A percentile compares a stretch with the other conserved stretches of the same genome.
Evolutionary conservation across 2,888 invertebrate species (phyloP).

Genomic region (Agriopis leucophaearia): DNA sequence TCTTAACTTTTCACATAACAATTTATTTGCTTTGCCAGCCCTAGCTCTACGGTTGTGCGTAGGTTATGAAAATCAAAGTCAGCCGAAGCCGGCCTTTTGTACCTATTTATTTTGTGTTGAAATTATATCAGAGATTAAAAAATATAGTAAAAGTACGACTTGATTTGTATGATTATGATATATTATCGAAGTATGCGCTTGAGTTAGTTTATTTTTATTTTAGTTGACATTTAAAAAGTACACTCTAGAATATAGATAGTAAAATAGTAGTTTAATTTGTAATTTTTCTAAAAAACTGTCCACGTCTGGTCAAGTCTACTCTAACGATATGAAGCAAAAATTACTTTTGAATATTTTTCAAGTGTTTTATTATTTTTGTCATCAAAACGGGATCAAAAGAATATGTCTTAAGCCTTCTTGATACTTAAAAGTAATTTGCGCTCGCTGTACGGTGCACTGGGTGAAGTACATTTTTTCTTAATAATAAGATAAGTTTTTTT

Average conservation of each 20-base stretch:
- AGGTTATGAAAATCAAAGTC: no score
- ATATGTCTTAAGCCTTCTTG: conserved; percentile 30
- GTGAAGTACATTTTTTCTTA: conserved; percentile 66
- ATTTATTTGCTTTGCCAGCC: no score
- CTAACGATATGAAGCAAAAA: conserved; percentile 7
- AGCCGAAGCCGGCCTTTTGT: no score
- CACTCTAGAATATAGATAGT: neutral
- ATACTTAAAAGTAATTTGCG: conserved; percentile 50
- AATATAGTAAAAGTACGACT: neutral
- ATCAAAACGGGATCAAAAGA: conserved; percentile 35
- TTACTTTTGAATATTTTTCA: conserved; percentile 27
- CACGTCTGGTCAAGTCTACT: neutral
- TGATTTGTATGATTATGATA: neutral
- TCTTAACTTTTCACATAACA: no score
- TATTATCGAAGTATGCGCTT: neutral
- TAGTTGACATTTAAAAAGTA: neutral
- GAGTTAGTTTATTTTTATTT: neutral
- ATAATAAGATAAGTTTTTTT: conserved; percentile 24
- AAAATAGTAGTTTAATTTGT: neutral
- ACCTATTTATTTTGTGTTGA: no score
- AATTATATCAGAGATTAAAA: no score
- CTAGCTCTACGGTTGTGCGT: no score
- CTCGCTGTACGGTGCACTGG: conserved; percentile 51
- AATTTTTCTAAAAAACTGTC: neutral
- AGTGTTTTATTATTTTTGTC: conserved; percentile 13